Conservation (phyloP, 1,140 invertebrate species). For the Musca domestica region DNA sequence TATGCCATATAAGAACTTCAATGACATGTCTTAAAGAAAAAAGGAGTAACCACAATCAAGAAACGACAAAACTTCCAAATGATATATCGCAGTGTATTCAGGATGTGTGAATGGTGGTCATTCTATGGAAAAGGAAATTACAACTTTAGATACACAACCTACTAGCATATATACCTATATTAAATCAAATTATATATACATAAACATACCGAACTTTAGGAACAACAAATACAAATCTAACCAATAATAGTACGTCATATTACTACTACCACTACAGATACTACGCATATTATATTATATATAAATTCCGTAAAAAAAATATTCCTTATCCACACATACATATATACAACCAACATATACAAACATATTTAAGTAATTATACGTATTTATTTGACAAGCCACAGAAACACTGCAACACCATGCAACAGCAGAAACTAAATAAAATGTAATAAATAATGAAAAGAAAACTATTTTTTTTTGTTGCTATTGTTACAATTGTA, state of each 20-base stretch:
- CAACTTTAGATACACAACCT: too few species aligned
- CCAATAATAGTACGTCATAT: background rate
- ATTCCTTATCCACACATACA: background rate
- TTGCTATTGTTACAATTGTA: too few species aligned
- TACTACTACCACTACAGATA: background rate
- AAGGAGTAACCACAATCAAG: background rate
- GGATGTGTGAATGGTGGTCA: background rate
- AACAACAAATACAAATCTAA: background rate
- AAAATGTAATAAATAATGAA: background rate
- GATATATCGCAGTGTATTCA: background rate
- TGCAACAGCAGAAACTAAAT: background rate
- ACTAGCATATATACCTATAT: too few species aligned
- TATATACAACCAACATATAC: background rate
- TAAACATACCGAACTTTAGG: background rate
- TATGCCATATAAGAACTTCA: background rate
- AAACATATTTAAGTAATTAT: background rate
- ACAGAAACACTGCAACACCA: background rate
- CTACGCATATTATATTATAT: background rate
- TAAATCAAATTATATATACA: background rate
- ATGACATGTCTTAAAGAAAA: conserved; percentile 19
- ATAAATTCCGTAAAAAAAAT: background rate
- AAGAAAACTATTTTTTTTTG: too few species aligned
- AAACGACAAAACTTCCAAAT: conserved; percentile 9
- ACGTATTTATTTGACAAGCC: background rate
- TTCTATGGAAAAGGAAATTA: too few species aligned